Percentiles rank a stretch among this genome's conserved stretches.
Evolutionary conservation across 30 jellyfish, hydroid and myxozoan genomes (phyloP).

Genomic region (Aurelia sp.): DNA sequence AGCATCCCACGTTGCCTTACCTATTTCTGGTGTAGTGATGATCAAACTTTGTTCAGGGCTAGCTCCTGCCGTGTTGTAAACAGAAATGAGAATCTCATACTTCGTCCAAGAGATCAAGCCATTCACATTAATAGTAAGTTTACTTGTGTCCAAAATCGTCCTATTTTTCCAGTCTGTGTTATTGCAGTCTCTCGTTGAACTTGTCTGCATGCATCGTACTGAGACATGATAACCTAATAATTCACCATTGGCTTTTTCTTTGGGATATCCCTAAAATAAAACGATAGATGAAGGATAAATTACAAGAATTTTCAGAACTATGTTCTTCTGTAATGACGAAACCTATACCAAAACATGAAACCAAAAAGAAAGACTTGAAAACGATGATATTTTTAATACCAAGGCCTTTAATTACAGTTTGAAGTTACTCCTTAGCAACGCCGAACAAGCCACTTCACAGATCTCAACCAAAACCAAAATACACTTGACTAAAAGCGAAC

Average conservation of each 20-base stretch:
- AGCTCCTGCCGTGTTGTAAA: conserved; percentile 51
- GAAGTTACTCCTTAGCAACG: no score
- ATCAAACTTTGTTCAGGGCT: conserved; percentile 15
- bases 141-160: background rate
- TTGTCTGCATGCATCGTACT: conserved; percentile 31
- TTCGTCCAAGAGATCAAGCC: conserved; percentile 56
- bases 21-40: conserved; percentile 49
- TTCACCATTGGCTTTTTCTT: conserved; percentile 21
- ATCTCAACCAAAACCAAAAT: no score
- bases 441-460: no score
- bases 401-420: no score
- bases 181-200: conserved; percentile 45
- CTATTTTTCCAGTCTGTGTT: background rate
- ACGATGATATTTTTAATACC: no score
- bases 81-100: conserved; percentile 39
- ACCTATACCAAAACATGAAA: no score
- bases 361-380: no score
- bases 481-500: no score
- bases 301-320: no score
- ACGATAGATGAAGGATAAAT: no score
- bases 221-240: conserved; percentile 45
- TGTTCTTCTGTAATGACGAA: no score
- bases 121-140: background rate
- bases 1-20: background rate
- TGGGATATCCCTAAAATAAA: no score